Evolutionary conservation across 1,140 invertebrate genomes (phyloP), one percentile per base, ranked within the genome.

Genomic region (Oncopodura yosiiana): DNA sequence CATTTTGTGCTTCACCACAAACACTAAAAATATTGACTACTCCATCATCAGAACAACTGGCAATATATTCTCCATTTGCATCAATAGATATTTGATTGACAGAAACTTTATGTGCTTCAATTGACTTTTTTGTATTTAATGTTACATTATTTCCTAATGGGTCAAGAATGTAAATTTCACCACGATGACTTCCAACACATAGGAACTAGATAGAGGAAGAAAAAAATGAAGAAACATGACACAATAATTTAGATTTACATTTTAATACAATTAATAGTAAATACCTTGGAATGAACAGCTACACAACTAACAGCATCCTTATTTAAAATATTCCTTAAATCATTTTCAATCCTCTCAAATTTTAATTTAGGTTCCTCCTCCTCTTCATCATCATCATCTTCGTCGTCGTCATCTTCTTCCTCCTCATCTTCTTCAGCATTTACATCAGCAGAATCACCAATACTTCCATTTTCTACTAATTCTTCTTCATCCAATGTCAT

Each of bases 1-100:
- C 87, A 66, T 87, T 83, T 52, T 94, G 89, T 41, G 77, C 74
- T 21, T 81, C 81, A n/a, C n/a, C n/a, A 67, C 90, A 94, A 2
- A 95, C 71, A 6, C 88, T 89, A 67, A 69, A 70, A 23, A 77
- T 72, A 27, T 70, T 65, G 6, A 76, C 72, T 69, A 84, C 87
- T 41, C 92, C 90, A 75, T 96, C 93, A 71, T 95, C 89, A 0
- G 91, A 94, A 70, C 93, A 96, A 41, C 87, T 92, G n/a, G 84
- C 86, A 43, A 94, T 81, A 66, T 83, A 86, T 66, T 95, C 90
- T 21, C 93, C 94, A 68, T 83, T 90, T 27, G 78, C 69, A 69
- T 97, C 94, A 56, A 97, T 89, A 52, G 87, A 91, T 57, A 98
- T 91, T 67, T 89, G 84, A 74, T 95, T 96, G 0, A 97, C 87